phyloP scores from a whole-genome alignment of 2,113 vertebrate species.

The Potamarius usumacintae region DNA sequence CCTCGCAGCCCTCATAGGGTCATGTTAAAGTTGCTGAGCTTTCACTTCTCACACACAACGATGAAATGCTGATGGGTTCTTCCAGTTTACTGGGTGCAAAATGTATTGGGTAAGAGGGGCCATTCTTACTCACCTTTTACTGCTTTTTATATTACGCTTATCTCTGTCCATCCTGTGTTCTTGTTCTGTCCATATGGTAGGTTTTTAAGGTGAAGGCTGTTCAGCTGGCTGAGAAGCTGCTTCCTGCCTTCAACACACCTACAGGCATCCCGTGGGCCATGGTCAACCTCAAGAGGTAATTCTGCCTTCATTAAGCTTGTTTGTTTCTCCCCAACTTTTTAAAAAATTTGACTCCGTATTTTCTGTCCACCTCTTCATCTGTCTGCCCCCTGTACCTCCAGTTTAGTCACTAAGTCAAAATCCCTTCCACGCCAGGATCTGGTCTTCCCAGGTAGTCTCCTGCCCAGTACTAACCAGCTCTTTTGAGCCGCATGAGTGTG shows the following conservation, averaged over 20 bases:
- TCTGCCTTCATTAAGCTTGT: neutral
- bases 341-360: neutral
- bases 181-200: conserved; percentile 63
- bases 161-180: neutral
- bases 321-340: neutral
- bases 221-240: conserved; percentile 93
- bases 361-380: neutral
- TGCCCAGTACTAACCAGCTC: too few species aligned
- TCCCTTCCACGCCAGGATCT: too few species aligned
- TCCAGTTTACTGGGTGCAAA: neutral
- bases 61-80: neutral
- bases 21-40: neutral
- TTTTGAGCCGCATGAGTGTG: too few species aligned
- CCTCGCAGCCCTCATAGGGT: neutral
- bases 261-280: conserved; percentile 99
- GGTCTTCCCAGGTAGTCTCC: too few species aligned
- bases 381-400: neutral
- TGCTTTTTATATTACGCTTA: neutral
- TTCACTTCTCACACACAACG: too few species aligned
- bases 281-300: conserved; percentile 98
- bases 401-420: neutral
- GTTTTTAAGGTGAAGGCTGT: conserved; percentile 97
- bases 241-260: conserved; percentile 97
- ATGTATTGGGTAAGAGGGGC: neutral
- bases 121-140: neutral